These are phyloP conservation scores for Acronicta leporina DNA, from an alignment of 2,888 invertebrate genomes.

Conservation along the genomic window DNA sequence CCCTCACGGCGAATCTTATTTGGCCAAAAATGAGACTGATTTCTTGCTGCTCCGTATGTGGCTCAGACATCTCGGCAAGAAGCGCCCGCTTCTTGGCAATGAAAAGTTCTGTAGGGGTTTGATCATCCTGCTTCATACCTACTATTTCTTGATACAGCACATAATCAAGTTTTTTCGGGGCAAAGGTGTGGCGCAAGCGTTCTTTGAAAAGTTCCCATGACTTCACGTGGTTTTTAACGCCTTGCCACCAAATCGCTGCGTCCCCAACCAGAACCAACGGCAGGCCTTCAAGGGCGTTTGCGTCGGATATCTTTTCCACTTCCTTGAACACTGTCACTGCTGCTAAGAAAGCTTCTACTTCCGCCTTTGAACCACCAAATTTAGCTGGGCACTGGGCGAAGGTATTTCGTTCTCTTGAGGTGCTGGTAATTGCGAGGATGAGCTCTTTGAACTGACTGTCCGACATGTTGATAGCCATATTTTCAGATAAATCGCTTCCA, in stretches of 20 bases:
- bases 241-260: conserved; percentile 25
- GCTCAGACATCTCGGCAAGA: conserved; percentile 14
- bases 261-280: conserved; percentile 12
- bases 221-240: conserved; percentile 12
- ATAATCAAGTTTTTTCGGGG: conserved; percentile 4
- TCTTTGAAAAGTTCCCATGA: conserved; percentile 25
- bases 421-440: conserved; percentile 9
- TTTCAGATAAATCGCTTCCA: conserved; percentile 1
- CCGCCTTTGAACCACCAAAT: conserved; percentile 14
- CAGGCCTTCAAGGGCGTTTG: conserved; percentile 12
- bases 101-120: conserved; percentile 26
- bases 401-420: conserved; percentile 6
- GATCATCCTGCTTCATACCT: conserved; percentile 14
- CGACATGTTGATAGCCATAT: conserved; percentile 16
- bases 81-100: conserved; percentile 16
- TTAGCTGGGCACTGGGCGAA: conserved; percentile 17
- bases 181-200: conserved; percentile 24
- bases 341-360: conserved; percentile 15
- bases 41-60: conserved; percentile 15
- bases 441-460: conserved; percentile 11
- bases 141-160: background rate
- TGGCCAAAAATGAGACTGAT: conserved; percentile 24
- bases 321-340: conserved; percentile 19
- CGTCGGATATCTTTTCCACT: conserved; percentile 10
- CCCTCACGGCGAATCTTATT: conserved; percentile 12